A percentile compares a stretch with the other conserved stretches of the same genome.
Evolutionary conservation across 2,113 vertebrate genomes (phyloP).

Genomic region (Nematolebias whitei): DNA sequence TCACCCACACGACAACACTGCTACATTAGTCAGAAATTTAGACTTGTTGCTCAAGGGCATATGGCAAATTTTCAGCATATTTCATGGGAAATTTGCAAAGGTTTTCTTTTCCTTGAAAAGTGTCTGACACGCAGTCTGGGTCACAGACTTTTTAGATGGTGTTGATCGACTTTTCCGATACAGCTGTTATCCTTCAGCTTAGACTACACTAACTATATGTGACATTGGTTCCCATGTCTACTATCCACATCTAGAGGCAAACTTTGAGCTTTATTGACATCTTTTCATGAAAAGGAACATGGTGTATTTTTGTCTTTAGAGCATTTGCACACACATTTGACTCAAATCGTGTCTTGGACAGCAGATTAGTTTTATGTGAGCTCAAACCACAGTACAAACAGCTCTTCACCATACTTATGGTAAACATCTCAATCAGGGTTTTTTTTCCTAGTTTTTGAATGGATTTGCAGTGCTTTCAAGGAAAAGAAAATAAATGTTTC

Average conservation of each 20-base stretch:
- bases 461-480: neutral
- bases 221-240: slow-evolving; percentile 71
- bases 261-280: slow-evolving; percentile 20
- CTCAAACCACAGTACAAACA: too few relatives aligned
- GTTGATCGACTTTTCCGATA: slow-evolving; percentile 52
- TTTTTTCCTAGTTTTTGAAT: neutral
- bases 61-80: slow-evolving; percentile 21
- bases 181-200: slow-evolving; percentile 58
- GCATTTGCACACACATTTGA: slow-evolving; percentile 9
- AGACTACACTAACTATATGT: slow-evolving; percentile 66
- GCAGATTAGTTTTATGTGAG: neutral
- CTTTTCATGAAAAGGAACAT: slow-evolving; percentile 38
- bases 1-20: slow-evolving; percentile 7
- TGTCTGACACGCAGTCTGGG: slow-evolving; percentile 63
- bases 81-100: slow-evolving; percentile 52
- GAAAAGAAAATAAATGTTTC: too few relatives aligned
- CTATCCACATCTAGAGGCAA: slow-evolving; percentile 15
- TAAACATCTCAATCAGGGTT: too few relatives aligned
- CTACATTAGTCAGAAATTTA: slow-evolving; percentile 8
- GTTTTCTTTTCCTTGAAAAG: slow-evolving; percentile 44
- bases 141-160: slow-evolving; percentile 48
- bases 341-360: slow-evolving; percentile 29
- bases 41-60: slow-evolving; percentile 49
- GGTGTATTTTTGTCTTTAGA: slow-evolving; percentile 28
- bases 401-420: too few relatives aligned